Base-by-base conservation (phyloP, 1,140 invertebrate genomes). In the Pseudomyrmex flavicornis region DNA sequence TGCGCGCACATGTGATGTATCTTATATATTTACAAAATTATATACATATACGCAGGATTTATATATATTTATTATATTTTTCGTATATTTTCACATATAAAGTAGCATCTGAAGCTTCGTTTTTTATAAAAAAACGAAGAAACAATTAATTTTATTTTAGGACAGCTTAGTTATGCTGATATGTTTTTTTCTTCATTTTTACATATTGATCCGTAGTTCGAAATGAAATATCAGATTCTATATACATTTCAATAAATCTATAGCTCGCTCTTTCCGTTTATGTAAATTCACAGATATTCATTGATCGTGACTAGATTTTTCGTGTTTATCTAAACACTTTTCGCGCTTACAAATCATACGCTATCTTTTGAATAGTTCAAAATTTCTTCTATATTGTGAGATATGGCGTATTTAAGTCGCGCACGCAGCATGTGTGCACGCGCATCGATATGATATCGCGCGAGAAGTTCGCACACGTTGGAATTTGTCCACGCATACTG, bases 151-250 rank as follows among this genome's bases (percentile, higher is more conserved):
- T 70, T 59, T 48, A 79, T 59, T 48, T 8, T 12, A 7, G 5
- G 8, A 59, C 20, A 1, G 17, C 2, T 80, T 22, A 8, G 26
- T 35, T 56, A 12, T 56, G 13, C 20, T 52, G 65, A 46, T 58
- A 8, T 20, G 13, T 22, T 26, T 22, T 59, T 63, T 59, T 13
- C 44, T 58, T 59, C 66, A 72, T 72, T 46, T n/a, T 80, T 22
- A 20, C 74, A 44, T 56, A 59, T 48, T 59, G 76, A 80, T 70
- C 44, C 44, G 54, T 80, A 59, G 70, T 80, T 80, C 7, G 44
- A 80, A 50, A 79, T 59, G 22, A 54, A 5, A 15, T 59, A 59
- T 80, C 44, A 35, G 54, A 17, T 50, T 72, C 44, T 70, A 59
- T 48, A 35, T 70, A 59, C 26, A 35, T 59, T 80, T 80, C 54